These are phyloP conservation scores for Meloidogyne chitwoodi DNA, from an alignment of 1,140 invertebrate genomes.

Conservation along the genomic window DNA sequence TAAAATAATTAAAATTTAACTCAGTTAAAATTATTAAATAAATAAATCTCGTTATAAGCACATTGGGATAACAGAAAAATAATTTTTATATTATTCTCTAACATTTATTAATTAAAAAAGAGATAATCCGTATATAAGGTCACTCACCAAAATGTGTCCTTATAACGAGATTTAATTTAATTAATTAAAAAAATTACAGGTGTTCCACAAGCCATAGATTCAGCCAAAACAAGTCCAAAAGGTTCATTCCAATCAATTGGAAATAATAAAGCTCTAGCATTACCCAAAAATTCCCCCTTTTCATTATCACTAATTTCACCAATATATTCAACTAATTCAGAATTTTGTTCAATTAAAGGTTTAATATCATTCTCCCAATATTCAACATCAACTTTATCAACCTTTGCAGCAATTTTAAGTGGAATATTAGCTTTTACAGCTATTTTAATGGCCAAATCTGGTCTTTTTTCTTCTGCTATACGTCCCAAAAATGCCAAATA, in stretches of 20 bases:
- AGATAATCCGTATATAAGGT: no score
- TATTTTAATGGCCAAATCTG: slow-evolving; percentile 20
- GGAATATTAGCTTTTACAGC: slow-evolving; percentile 10
- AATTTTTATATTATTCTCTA: no score
- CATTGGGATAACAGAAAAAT: no score
- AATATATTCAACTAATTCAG: slow-evolving; percentile 14
- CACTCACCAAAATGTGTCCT: no score
- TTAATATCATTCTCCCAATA: slow-evolving; percentile 5
- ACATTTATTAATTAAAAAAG: no score
- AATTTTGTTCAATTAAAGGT: not conserved
- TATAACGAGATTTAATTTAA: no score
- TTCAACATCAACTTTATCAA: not conserved
- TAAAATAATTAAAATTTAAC: not conserved
- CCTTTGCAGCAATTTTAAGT: slow-evolving; percentile 22
- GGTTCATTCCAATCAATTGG: slow-evolving; percentile 26
- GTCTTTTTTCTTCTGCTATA: not conserved
- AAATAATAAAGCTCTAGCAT: slow-evolving; percentile 25
- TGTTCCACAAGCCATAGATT: slow-evolving; percentile 28
- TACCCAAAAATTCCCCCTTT: slow-evolving; percentile 17
- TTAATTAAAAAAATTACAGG: not conserved
- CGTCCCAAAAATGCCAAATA: slow-evolving; percentile 26
- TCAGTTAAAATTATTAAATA: no score
- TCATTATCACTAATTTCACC: slow-evolving; percentile 21
- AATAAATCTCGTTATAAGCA: no score
- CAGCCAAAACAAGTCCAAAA: slow-evolving; percentile 25